Conservation (phyloP, 1,140 invertebrate genomes). For the Eriosoma lanigerum region DNA sequence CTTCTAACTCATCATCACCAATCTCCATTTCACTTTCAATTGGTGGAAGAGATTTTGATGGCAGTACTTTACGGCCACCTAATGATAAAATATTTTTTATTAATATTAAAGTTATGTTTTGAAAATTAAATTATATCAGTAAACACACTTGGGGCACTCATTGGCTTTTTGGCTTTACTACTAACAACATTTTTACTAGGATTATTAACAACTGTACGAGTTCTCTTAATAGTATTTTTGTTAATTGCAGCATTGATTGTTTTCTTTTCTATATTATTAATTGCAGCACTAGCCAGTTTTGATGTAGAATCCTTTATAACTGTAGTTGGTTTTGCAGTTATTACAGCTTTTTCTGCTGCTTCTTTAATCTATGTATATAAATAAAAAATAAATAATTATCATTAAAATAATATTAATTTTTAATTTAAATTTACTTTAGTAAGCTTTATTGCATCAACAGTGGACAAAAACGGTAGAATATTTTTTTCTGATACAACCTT, state of each 20-base stretch:
- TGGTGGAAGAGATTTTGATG: slow-evolving; percentile 56
- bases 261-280: slow-evolving; percentile 58
- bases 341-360: slow-evolving; percentile 86
- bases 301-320: slow-evolving; percentile 60
- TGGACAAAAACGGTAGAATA: slow-evolving; percentile 80
- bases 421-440: slow-evolving; percentile 68
- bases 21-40: slow-evolving; percentile 61
- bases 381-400: slow-evolving; percentile 29
- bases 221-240: slow-evolving; percentile 32
- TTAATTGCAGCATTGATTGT: background rate
- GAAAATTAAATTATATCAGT: background rate
- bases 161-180: slow-evolving; percentile 19
- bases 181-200: slow-evolving; percentile 22
- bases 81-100: background rate
- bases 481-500: slow-evolving; percentile 92
- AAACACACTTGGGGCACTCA: slow-evolving; percentile 36
- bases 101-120: background rate
- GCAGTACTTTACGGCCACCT: slow-evolving; percentile 55
- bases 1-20: slow-evolving; percentile 71
- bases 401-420: no score
- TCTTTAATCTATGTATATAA: slow-evolving; percentile 92
- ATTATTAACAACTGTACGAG: background rate
- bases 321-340: slow-evolving; percentile 66
- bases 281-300: slow-evolving; percentile 63
- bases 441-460: slow-evolving; percentile 90